Conservation (phyloP, 2,113 vertebrate genomes). For the Piaya cayana region DNA sequence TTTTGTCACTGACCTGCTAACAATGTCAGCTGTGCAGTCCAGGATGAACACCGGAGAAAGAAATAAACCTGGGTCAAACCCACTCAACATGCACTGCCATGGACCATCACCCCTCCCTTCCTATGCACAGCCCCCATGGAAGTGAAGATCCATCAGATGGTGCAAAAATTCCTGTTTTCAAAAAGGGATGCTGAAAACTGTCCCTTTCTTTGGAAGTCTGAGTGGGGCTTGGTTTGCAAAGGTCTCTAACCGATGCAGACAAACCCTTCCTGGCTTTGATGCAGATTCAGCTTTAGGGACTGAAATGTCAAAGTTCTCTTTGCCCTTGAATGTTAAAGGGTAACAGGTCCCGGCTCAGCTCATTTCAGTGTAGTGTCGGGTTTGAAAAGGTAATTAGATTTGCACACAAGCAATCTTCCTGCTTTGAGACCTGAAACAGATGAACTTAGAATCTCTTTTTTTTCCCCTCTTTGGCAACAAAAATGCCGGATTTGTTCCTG, state of each 20-base stretch:
- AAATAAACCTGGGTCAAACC: not conserved
- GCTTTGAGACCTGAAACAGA: conserved; percentile 35
- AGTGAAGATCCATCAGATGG: not conserved
- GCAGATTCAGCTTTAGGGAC: not conserved
- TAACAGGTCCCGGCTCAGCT: not conserved
- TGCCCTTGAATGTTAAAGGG: not conserved
- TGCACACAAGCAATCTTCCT: conserved; percentile 3
- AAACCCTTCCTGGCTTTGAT: not conserved
- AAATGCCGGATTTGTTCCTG: conserved; percentile 45
- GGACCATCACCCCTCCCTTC: not conserved
- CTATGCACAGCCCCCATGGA: not conserved
- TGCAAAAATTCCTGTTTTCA: not conserved
- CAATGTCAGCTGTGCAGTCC: not conserved
- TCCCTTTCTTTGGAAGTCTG: not conserved
- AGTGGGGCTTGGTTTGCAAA: not conserved
- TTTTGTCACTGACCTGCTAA: not conserved
- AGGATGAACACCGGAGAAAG: not conserved
- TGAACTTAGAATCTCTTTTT: not conserved
- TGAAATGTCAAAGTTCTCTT: not conserved
- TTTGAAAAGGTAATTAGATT: conserved; percentile 37
- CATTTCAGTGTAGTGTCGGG: not conserved
- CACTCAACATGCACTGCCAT: fast-evolving
- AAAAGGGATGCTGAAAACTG: not conserved
- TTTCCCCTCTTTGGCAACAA: not conserved
- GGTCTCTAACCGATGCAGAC: not conserved